A percentile compares a stretch with the other conserved stretches of the same genome.
These are phyloP conservation scores for Macaca fascicularis DNA, from an alignment of 2,113 vertebrate genomes.

Conservation along the genomic window DNA sequence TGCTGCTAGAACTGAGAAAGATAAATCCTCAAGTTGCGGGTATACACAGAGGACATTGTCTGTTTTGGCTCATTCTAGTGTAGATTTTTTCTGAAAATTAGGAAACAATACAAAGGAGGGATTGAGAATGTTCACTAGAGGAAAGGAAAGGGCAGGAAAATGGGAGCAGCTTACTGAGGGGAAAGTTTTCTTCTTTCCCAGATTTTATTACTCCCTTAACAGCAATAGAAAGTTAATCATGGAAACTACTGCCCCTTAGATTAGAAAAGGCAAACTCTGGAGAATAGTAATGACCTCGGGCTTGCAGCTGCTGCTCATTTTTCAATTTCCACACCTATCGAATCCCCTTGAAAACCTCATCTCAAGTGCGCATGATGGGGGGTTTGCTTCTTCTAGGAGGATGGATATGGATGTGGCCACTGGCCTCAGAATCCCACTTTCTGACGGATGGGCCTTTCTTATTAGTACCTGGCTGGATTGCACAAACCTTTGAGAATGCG, in stretches of 20 bases:
- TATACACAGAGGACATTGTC: not conserved
- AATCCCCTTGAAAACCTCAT: not conserved
- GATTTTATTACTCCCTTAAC: slow-evolving; percentile 72
- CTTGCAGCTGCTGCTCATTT: slow-evolving; percentile 72
- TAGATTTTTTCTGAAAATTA: slow-evolving; percentile 29
- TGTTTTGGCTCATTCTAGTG: not conserved
- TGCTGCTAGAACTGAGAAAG: not conserved
- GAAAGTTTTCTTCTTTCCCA: slow-evolving; percentile 71
- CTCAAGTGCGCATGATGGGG: not conserved
- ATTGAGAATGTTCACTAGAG: not conserved
- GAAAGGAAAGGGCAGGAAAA: slow-evolving; percentile 29
- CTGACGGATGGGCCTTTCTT: not conserved
- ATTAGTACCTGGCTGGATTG: not conserved
- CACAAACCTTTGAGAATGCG: not conserved
- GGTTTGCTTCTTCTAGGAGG: not conserved
- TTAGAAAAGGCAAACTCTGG: slow-evolving; percentile 60
- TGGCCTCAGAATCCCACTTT: slow-evolving; percentile 8
- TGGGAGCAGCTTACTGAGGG: slow-evolving; percentile 48
- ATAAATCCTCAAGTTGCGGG: not conserved
- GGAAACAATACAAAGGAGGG: not conserved
- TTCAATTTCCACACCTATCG: slow-evolving; percentile 56
- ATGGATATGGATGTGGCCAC: slow-evolving; percentile 1
- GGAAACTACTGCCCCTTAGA: slow-evolving; percentile 70
- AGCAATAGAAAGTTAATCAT: slow-evolving; percentile 74
- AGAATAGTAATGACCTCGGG: slow-evolving; percentile 49